Base-by-base conservation (phyloP, 2,113 vertebrate genomes). In the Aspidoscelis tigris region DNA sequence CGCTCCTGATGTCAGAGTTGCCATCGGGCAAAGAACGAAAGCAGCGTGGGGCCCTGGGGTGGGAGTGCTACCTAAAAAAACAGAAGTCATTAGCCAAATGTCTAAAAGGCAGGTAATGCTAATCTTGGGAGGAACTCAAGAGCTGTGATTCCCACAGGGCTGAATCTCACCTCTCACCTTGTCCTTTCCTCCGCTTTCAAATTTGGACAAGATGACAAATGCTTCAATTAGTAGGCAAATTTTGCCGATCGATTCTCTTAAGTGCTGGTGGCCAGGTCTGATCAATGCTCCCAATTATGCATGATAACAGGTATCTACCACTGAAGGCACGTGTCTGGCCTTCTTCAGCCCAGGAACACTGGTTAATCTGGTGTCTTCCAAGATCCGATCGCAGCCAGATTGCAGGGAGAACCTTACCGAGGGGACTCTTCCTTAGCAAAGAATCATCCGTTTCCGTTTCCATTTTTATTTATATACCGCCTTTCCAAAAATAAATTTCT, bases 201-300 rank as follows among this genome's bases (percentile, higher is more conserved):
- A 24, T n/a, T 65, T 66, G 20, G 70, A 80, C 83, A 80, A 80
- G 76, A 85, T 80, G 83, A 80, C 43, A 85, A 85, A 85, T 85
- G 83, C 69, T 58, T 85, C 83, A 74, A 74, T 85, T 85, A 85
- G 83, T 85, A 85, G 70, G 77, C 83, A 85, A 44, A 85, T 85
- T 85, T 85, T 85, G 77, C 69, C 18, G n/a, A 80, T 85, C 44
- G 83, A 85, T 85, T 80, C 33, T 20, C 44, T 85, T 78, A 80
- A 74, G 43, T 22, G 71, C 22, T 85, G 76, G 58, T 53, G 69
- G 55, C 61, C 76, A 12, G 76, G 58, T 85, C 69, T 74, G 70
- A 85, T 85, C 83, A 85, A 85, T 80, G 76, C 22, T n/a, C 58
- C 77, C 58, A 85, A 85, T 85, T 80, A 85, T 66, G 77, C 70